Conservation (phyloP, 2,888 invertebrate genomes). For the Polylopha cassiicola region DNA sequence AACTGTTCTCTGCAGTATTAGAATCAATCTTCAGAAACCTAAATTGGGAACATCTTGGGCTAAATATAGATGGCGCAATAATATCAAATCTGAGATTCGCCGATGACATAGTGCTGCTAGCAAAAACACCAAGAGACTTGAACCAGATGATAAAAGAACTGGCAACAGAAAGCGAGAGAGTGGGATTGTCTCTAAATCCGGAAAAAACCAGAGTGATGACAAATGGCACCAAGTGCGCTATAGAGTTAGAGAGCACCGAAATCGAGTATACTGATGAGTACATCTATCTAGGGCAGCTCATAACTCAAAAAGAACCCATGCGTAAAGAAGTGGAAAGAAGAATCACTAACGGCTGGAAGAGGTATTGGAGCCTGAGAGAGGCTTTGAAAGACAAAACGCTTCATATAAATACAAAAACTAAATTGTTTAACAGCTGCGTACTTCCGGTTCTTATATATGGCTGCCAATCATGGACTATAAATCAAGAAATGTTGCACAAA, state of each 20-base stretch:
- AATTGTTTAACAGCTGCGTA: no score
- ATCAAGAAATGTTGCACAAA: no score
- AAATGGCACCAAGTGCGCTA: constrained; percentile 19
- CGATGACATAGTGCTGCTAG: constrained; percentile 29
- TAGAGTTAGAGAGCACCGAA: no score
- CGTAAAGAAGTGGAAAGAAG: neutral
- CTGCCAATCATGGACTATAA: neutral
- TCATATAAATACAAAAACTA: no score
- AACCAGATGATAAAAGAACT: constrained; percentile 25
- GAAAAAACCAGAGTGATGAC: constrained; percentile 25
- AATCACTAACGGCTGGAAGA: neutral
- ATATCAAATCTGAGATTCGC: constrained; percentile 27
- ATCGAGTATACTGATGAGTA: neutral
- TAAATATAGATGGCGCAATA: constrained; percentile 23
- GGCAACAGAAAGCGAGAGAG: constrained; percentile 25
- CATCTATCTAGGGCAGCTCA: no score
- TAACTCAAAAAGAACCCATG: neutral
- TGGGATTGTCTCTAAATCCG: constrained; percentile 23
- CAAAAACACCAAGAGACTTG: constrained; percentile 23
- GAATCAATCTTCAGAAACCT: constrained; percentile 24
- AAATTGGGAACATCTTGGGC: constrained; percentile 21
- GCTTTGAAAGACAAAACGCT: no score
- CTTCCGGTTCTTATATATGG: constrained; percentile 1
- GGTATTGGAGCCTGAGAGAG: constrained; percentile 1
- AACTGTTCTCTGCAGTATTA: constrained; percentile 25